Base-by-base conservation (phyloP, 2,113 vertebrate genomes). In the Centropus unirufus region DNA sequence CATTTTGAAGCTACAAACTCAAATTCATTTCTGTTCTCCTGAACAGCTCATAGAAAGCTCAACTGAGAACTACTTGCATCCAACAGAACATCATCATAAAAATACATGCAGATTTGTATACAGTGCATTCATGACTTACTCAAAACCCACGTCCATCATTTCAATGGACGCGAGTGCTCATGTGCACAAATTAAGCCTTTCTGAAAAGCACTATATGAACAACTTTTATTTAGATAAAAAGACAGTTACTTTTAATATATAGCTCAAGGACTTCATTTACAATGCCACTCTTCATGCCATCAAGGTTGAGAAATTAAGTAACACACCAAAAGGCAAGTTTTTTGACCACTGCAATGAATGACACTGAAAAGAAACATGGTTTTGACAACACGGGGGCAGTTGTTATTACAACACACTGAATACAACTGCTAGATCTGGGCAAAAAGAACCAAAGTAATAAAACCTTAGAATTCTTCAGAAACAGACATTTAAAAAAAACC, bases 281-380 rank as follows among this genome's bases (percentile, higher is more conserved):
- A 75, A 66, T 34, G n/a, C 8, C 29, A 47, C 12, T 72, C 51
- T 57, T 86, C 30, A 14, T 21, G 68, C 9, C 46, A 76, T 27
- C 1, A 1, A 63, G 8, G n/a, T 57, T 87, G 75, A 89, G 51
- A 83, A 89, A 89, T 62, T 34, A 52, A 70, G 24, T n/a, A 61
- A 44, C 8, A 26, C 26, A 42, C 6, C 59, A 47, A n/a, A 88
- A 68, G 52, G 59, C 46, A 67, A 73, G 21, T 8, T 52, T 74
- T 77, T 27, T 62, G 27, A 63, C 32, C 22, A 46, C n/a, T 54
- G 44, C 29, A 74, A 36, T 23, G 19, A 54, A 61, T 66, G 44
- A 30, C 0, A 0, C 49, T 40, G 54, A 51, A 73, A 72, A 82
- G 21, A 75, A 66, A 52, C 0, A 1, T 4, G 10, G 6, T 87